Percentiles rank a stretch among this genome's conserved stretches.
These are phyloP conservation scores for Rhabdophis nuchalis DNA, from an alignment of 2,797 vertebrate genomes.

Conservation along the genomic window DNA sequence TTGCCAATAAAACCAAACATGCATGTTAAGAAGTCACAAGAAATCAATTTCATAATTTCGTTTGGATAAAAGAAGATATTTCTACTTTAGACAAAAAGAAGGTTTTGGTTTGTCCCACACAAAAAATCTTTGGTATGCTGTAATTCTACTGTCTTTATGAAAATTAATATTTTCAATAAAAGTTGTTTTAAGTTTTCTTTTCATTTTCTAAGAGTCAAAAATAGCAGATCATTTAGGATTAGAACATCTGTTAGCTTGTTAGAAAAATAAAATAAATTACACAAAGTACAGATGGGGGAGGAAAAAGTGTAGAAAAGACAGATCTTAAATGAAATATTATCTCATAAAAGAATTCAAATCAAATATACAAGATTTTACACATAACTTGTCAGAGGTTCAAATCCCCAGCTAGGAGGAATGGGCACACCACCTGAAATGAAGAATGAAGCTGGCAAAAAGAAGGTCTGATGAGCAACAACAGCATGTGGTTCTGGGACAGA, in stretches of 20 bases:
- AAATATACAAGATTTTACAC: not conserved
- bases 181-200: not conserved
- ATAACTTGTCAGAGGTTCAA: no score
- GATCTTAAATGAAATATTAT: not conserved
- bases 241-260: not conserved
- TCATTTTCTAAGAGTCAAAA: not conserved
- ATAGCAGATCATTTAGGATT: not conserved
- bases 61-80: not conserved
- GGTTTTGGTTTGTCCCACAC: not conserved
- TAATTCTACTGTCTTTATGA: not conserved
- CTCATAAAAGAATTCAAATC: not conserved
- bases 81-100: not conserved
- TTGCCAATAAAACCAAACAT: not conserved
- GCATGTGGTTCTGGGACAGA: no score
- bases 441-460: no score
- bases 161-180: not conserved
- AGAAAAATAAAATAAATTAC: no score
- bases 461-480: no score
- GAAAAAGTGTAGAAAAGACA: no score
- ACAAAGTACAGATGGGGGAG: no score
- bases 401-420: no score
- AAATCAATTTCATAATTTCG: not conserved
- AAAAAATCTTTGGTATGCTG: not conserved
- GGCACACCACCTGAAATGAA: no score
- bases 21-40: not conserved